Conservation (phyloP, 2,888 invertebrate genomes). For the Nudaria mundana region DNA sequence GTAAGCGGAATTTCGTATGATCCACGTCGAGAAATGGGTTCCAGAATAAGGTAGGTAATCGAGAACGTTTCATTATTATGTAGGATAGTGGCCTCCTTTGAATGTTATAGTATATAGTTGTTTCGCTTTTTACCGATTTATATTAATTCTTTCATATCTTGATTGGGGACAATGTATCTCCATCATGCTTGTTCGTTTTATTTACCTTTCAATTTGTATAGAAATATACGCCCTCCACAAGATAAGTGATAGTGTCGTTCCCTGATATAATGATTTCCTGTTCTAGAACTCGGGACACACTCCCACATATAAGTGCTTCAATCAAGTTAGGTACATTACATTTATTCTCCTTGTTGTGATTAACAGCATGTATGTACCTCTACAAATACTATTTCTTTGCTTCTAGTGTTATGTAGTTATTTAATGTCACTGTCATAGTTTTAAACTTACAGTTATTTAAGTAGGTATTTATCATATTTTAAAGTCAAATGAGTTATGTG, state of each 20-base stretch:
- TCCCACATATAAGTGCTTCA: constrained; percentile 4
- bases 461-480: no score
- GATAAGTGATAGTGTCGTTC: constrained; percentile 11
- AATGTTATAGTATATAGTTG: neutral
- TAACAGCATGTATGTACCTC: no score
- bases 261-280: constrained; percentile 14
- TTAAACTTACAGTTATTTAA: no score
- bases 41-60: constrained; percentile 75
- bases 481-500: no score
- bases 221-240: constrained; percentile 9
- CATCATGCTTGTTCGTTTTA: constrained; percentile 35
- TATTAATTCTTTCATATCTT: constrained; percentile 1
- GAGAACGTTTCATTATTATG: constrained; percentile 11
- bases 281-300: constrained; percentile 7
- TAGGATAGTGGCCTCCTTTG: neutral
- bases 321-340: no score
- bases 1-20: constrained; percentile 54
- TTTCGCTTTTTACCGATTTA: neutral
- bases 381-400: no score
- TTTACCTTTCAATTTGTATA: constrained; percentile 25
- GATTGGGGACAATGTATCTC: constrained; percentile 20
- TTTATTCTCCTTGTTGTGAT: neutral
- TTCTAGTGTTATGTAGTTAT: no score
- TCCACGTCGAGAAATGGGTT: constrained; percentile 76
- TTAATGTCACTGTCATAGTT: no score